Base-by-base conservation (phyloP, 2,113 vertebrate genomes). In the Mugil cephalus region DNA sequence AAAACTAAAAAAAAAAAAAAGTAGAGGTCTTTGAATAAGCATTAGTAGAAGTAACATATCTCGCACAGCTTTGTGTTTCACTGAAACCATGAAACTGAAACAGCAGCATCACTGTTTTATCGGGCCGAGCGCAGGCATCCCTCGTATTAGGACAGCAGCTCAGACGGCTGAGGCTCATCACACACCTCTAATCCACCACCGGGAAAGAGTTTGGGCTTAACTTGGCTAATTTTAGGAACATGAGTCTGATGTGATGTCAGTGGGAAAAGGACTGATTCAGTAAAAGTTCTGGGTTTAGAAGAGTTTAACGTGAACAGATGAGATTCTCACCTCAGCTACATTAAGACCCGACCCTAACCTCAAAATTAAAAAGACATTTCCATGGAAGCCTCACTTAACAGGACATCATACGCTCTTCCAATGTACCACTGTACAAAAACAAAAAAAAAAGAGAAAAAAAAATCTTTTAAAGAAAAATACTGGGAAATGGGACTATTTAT, bases 401-500 rank as follows among this genome's bases (percentile, higher is more conserved):
- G 69, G 80, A 89, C 88, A 89, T 91, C 88, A 88, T 88, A 78
- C 60, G 93, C 91, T 94, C 94, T 95, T 95, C 94, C 93, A 93
- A 91, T 90, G 89, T 89, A 93, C 90, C 87, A 92, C 90, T 93
- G 92, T 93, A 93, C 77, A 87, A 88, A 91, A 85, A 82, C 78
- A 75, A 69, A 69, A 65, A 80, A 69, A 73, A 19, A 75, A 30
- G 3, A n/a, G n/a, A n/a, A 30, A 69, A 69, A 80, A 69, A 73
- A 19, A 75, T 86, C 62, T 91, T 92, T 89, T 85, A 84, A 91
- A 87, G 83, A 90, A 86, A 86, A 88, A 85, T 89, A 91, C 79
- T 83, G 87, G 89, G 79, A 93, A 93, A 91, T 89, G 93, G 87
- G 84, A 92, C 90, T 94, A 96, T 97, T 96, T 95, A 96, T 98